Conservation (phyloP, 2,888 invertebrate species). For the Coenonympha glycerion region DNA sequence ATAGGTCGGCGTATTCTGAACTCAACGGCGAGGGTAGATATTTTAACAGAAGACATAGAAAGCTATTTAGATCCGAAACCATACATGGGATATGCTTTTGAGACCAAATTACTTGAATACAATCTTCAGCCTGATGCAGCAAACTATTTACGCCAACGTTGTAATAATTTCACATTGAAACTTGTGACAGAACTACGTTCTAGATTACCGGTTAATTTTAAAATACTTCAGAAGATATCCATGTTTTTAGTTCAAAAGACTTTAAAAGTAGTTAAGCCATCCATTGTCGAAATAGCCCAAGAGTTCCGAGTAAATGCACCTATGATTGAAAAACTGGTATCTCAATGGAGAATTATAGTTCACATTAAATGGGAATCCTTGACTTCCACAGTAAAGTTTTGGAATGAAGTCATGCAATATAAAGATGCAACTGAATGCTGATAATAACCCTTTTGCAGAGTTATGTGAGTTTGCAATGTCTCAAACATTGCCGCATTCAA, state of each 20-base stretch:
- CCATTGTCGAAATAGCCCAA: slow-evolving; percentile 8
- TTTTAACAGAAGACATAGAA: no score
- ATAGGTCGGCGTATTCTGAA: no score
- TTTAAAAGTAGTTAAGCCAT: slow-evolving; percentile 10
- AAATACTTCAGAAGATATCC: no score
- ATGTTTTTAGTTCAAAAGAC: not conserved
- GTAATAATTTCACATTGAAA: no score
- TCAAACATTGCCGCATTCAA: slow-evolving; percentile 14
- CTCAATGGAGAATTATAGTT: slow-evolving; percentile 21
- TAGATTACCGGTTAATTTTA: no score
- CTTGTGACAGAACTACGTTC: no score
- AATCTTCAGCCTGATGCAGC: no score
- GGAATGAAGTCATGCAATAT: slow-evolving; percentile 19
- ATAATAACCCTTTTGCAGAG: slow-evolving; percentile 24
- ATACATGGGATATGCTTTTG: no score
- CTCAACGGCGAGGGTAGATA: no score
- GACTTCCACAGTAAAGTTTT: slow-evolving; percentile 13
- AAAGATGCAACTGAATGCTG: slow-evolving; percentile 25
- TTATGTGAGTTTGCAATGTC: slow-evolving; percentile 25
- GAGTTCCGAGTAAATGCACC: slow-evolving; percentile 12
- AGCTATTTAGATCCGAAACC: no score
- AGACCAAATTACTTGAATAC: no score
- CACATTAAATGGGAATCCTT: slow-evolving; percentile 14
- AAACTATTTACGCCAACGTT: no score
- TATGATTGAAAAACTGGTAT: slow-evolving; percentile 18